These are phyloP conservation scores for Philaethria dido DNA, from an alignment of 2,888 invertebrate genomes.

Conservation along the genomic window DNA sequence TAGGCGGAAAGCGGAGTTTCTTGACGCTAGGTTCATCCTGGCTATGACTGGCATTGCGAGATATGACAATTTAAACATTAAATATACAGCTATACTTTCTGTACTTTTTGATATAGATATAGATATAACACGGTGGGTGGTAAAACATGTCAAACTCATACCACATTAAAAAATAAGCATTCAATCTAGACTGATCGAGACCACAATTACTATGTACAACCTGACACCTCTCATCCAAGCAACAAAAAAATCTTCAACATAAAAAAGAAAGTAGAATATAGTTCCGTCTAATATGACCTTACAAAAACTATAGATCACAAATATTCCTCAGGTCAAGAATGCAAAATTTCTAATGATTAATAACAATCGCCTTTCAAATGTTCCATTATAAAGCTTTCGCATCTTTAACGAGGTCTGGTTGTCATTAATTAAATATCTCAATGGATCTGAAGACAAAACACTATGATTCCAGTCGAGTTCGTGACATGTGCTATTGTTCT, in stretches of 20 bases:
- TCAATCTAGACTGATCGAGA: too few species aligned
- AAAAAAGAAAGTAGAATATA: slow-evolving; percentile 2
- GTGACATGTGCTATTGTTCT: slow-evolving; percentile 48
- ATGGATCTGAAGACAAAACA: slow-evolving; percentile 42
- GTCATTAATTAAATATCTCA: slow-evolving; percentile 41
- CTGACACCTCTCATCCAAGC: background rate
- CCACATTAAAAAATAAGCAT: too few species aligned
- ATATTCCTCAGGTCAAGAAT: slow-evolving; percentile 11
- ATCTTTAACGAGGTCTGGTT: slow-evolving; percentile 35
- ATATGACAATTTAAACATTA: too few species aligned
- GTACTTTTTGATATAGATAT: too few species aligned
- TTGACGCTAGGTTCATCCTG: too few species aligned
- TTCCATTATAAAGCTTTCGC: slow-evolving; percentile 38
- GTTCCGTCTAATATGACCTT: background rate
- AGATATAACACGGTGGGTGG: too few species aligned
- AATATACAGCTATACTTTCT: too few species aligned
- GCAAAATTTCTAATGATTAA: slow-evolving; percentile 37
- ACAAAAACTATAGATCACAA: background rate
- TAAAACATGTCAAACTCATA: too few species aligned
- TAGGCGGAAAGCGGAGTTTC: too few species aligned
- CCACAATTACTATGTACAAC: background rate
- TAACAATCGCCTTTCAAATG: slow-evolving; percentile 33
- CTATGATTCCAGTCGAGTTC: slow-evolving; percentile 34
- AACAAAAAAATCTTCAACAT: background rate
- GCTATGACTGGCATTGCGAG: too few species aligned